These are phyloP conservation scores for Hyposmocoma kahamanoa DNA, from an alignment of 1,140 invertebrate species.

Conservation along the genomic window DNA sequence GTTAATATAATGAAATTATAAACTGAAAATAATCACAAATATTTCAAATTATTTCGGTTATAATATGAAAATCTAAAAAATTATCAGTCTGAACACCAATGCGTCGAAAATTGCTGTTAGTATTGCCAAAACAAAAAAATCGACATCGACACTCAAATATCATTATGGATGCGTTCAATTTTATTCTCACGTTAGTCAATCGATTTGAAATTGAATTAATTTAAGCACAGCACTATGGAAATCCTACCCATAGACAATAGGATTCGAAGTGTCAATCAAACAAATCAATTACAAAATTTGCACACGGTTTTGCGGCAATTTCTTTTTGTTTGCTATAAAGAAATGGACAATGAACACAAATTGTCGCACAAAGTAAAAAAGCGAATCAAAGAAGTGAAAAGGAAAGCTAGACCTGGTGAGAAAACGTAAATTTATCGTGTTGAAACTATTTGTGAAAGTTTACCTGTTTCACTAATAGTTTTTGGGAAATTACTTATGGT, in stretches of 20 bases:
- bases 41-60: constrained; percentile 57
- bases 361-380: constrained; percentile 85
- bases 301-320: not conserved
- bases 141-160: too few species aligned
- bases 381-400: constrained; percentile 90
- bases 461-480: too few species aligned
- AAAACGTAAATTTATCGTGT: too few species aligned
- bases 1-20: constrained; percentile 21
- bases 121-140: constrained; percentile 27
- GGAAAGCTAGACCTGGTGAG: constrained; percentile 90
- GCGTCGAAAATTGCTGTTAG: constrained; percentile 30
- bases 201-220: constrained; percentile 9
- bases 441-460: too few species aligned
- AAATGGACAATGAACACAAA: constrained; percentile 74
- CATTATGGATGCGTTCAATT: constrained; percentile 1
- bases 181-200: constrained; percentile 10
- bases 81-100: constrained; percentile 38
- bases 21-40: constrained; percentile 29
- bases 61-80: constrained; percentile 51
- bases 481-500: too few species aligned
- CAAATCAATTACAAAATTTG: too few species aligned
- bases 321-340: constrained; percentile 2
- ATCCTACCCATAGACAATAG: not conserved
- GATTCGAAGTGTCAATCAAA: not conserved
- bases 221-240: not conserved